Evolutionary conservation across 1,140 invertebrate species (phyloP), one percentile per base, ranked within the genome.

Genomic region (Hycleus cichorii): DNA sequence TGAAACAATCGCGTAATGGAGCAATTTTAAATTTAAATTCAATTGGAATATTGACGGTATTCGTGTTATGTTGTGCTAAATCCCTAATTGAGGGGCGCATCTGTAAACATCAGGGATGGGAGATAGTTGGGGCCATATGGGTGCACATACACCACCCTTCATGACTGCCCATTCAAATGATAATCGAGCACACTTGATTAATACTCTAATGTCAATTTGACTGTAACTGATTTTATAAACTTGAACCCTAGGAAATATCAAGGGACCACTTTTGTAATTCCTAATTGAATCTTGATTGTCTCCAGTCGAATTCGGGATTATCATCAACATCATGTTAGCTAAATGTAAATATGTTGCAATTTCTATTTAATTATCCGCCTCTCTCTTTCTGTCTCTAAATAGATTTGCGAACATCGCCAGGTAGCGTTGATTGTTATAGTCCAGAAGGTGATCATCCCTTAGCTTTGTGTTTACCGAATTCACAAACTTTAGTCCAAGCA

Each of bases 131-230:
- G 67, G 67, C 64, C 69, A 70, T 70, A 70, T 70, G 69, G 69
- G 69, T 55, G 62, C 55, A 45, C 47, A 55, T 58, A 50, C 58
- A 46, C 56, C 57, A 32, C 32, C 32, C 32, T 32, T 7, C 32
- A 32, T 32, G 32, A 32, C 32, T 0, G 32, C 4, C 58, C 58
- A 64, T 67, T 66, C 63, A 63, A 51, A 64, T 64, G 63, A 67
- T 70, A 71, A 71, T 71, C 67, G 58, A 63, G 62, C 60, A 66
- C 67, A 69, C 69, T 71, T 70, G 68, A 71, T 71, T 69, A 71
- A 71, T 71, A 69, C 68, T 67, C 65, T 64, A 67, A 69, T 68
- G 64, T 68, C 68, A 71, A 69, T 69, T 71, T 68, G 68, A 69
- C 62, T 67, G 67, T 68, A 65, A 71, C 60, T 69, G 67, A 71